These are phyloP conservation scores for Platysternon megacephalum DNA, from an alignment of 2,113 vertebrate genomes.

Conservation along the genomic window DNA sequence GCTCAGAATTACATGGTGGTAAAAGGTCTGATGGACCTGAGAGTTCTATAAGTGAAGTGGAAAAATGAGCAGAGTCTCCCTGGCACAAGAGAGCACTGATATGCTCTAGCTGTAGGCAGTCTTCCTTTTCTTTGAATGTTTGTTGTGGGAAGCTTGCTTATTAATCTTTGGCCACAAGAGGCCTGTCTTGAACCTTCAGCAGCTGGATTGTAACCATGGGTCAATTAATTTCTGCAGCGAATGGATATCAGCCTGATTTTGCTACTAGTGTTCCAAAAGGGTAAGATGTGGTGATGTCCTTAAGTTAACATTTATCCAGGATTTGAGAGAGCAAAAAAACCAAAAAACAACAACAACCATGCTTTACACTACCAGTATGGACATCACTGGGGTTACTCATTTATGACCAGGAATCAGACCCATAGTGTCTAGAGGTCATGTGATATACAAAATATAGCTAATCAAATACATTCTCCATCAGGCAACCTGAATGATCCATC, in stretches of 20 bases:
- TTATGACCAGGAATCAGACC: conserved; percentile 12
- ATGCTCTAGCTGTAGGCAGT: neutral
- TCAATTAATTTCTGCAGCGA: neutral
- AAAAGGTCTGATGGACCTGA: conserved; percentile 29
- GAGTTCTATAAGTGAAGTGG: neutral
- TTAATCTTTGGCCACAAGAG: neutral
- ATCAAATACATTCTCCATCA: neutral
- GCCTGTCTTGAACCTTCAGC: neutral
- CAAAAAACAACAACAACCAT: neutral
- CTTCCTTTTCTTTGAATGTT: neutral
- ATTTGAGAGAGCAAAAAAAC: neutral
- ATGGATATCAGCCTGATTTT: neutral
- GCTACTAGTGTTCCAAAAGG: neutral
- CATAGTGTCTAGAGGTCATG: neutral
- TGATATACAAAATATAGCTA: rapidly evolving
- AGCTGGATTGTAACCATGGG: neutral
- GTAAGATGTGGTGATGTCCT: neutral
- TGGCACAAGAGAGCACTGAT: neutral
- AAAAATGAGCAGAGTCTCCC: neutral
- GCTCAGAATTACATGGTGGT: conserved; percentile 10
- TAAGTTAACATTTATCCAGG: neutral
- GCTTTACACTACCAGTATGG: neutral
- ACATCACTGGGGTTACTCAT: neutral
- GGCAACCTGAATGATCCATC: neutral
- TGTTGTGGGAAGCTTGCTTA: neutral